A percentile compares a stretch with the other conserved stretches of the same genome.
phyloP scores from a whole-genome alignment of 2,888 invertebrate genomes.

The Acronicta psi region DNA sequence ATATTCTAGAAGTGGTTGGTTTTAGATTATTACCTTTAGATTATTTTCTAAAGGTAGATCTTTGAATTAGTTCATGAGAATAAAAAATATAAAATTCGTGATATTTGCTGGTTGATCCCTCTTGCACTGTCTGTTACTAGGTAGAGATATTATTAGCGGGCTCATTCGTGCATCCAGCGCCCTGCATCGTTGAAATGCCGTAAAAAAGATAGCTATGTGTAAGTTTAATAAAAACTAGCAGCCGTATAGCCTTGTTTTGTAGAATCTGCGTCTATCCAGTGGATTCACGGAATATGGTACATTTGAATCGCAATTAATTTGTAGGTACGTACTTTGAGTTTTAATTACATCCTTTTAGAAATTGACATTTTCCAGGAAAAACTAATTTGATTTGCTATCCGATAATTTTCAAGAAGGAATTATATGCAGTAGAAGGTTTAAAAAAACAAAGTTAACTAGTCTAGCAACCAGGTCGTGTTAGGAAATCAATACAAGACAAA shows the following conservation, averaged over 20 bases:
- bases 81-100: background rate
- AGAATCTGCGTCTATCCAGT: background rate
- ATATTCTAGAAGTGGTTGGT: no score
- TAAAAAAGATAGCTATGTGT: constrained; percentile 44
- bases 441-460: no score
- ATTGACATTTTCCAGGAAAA: background rate
- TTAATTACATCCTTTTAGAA: background rate
- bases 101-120: constrained; percentile 30
- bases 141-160: constrained; percentile 62
- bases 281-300: constrained; percentile 2
- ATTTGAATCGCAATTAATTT: background rate
- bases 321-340: background rate
- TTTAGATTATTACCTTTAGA: no score
- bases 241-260: constrained; percentile 16
- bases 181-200: constrained; percentile 59
- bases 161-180: constrained; percentile 60
- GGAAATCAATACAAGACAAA: no score
- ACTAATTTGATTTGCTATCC: background rate
- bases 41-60: no score
- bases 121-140: constrained; percentile 46
- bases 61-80: background rate
- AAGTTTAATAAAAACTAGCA: constrained; percentile 24
- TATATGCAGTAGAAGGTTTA: no score
- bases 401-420: background rate
- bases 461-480: no score